phyloP scores from a whole-genome alignment of 2,888 invertebrate species.

The Athalia circularis region DNA sequence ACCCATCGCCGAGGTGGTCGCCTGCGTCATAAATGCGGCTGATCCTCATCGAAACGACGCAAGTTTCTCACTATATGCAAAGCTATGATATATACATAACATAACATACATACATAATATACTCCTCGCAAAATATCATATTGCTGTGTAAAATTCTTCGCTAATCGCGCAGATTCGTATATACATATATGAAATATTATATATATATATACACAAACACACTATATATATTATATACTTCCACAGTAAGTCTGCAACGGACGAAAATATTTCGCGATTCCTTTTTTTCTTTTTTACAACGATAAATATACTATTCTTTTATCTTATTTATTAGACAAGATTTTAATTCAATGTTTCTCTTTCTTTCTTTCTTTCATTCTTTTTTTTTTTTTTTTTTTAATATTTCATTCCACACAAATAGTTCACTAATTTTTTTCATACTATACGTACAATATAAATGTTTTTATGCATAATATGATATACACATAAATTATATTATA shows the following conservation, averaged over 20 bases:
- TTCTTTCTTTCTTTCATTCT: not conserved
- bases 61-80: slow-evolving; percentile 35
- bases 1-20: slow-evolving; percentile 60
- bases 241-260: slow-evolving; percentile 28
- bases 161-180: slow-evolving; percentile 6
- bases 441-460: too few species aligned
- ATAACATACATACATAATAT: slow-evolving; percentile 7
- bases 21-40: slow-evolving; percentile 49
- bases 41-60: slow-evolving; percentile 29
- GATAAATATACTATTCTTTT: not conserved
- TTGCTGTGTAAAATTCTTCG: slow-evolving; percentile 34
- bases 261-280: slow-evolving; percentile 1
- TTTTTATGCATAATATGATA: too few species aligned
- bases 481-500: too few species aligned
- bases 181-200: not conserved
- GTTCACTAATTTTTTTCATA: not conserved
- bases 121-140: slow-evolving; percentile 32
- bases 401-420: not conserved
- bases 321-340: not conserved
- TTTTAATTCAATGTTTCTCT: not conserved
- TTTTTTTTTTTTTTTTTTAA: not conserved
- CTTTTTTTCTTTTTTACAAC: not conserved
- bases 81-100: slow-evolving; percentile 26
- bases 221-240: not conserved
- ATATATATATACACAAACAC: not conserved